Percentiles rank a stretch among this genome's conserved stretches.
These are phyloP conservation scores for Collichthys lucidus DNA, from an alignment of 2,113 vertebrate genomes.

Conservation along the genomic window DNA sequence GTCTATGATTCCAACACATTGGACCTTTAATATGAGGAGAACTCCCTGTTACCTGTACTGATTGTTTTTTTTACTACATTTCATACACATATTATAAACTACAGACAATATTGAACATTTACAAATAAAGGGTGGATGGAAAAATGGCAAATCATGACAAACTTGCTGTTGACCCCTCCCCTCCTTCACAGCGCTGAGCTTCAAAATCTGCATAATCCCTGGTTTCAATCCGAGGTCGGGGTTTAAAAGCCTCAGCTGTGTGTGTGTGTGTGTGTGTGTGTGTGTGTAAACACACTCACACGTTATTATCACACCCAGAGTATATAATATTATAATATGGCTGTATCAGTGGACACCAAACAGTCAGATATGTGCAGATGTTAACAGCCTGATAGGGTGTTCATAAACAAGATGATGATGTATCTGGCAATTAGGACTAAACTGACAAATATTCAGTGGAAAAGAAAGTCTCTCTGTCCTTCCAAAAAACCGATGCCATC, in stretches of 20 bases:
- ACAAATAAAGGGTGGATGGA: background rate
- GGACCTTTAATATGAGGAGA: background rate
- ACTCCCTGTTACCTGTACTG: background rate
- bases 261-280: no score
- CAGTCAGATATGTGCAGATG: constrained; percentile 23
- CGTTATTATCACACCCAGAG: constrained; percentile 31
- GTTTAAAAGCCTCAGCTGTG: background rate
- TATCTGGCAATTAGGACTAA: background rate
- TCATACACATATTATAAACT: background rate
- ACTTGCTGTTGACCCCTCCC: background rate
- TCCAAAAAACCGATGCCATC: background rate
- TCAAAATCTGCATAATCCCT: constrained; percentile 57
- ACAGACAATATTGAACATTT: background rate
- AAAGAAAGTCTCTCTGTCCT: background rate
- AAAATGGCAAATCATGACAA: background rate
- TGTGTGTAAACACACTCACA: constrained; percentile 16
- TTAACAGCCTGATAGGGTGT: background rate
- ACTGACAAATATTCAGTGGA: background rate
- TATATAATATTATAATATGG: constrained; percentile 3
- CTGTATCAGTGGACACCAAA: constrained; percentile 7
- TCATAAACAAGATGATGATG: background rate
- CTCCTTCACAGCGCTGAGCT: background rate
- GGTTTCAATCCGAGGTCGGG: constrained; percentile 43
- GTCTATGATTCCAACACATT: no score
- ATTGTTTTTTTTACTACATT: background rate